A percentile compares a stretch with the other conserved stretches of the same genome.
Evolutionary conservation across 64 coral and sea anemone species (phyloP).

Genomic region (Pachyseris speciosa): DNA sequence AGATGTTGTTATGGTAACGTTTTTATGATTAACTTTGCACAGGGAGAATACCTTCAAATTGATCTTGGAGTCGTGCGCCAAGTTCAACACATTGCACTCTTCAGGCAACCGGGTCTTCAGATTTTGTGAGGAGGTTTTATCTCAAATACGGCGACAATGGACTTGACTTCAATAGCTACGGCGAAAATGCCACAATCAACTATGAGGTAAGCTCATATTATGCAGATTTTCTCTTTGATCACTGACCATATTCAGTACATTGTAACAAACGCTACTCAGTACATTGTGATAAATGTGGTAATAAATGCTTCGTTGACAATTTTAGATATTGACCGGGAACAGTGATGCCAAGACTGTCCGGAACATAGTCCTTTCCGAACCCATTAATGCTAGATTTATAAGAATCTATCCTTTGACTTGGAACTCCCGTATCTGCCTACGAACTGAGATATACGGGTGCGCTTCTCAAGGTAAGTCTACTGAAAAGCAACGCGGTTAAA

Average conservation of each 20-base stretch:
- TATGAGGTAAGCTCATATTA: conserved; percentile 48
- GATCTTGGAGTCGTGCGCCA: conserved; percentile 77
- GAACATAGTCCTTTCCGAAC: conserved; percentile 32
- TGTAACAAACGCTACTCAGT: too few species aligned
- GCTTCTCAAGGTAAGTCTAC: conserved; percentile 71
- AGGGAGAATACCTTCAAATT: conserved; percentile 87
- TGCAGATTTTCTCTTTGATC: too few species aligned
- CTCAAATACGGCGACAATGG: conserved; percentile 74
- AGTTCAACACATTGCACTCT: conserved; percentile 72
- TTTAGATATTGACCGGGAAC: conserved; percentile 63
- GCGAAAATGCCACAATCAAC: conserved; percentile 68
- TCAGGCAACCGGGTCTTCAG: conserved; percentile 75
- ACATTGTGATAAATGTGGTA: neutral
- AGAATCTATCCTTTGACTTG: conserved; percentile 81
- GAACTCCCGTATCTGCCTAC: conserved; percentile 73
- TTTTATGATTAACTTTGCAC: neutral
- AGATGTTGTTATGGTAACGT: too few species aligned
- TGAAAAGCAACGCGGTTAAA: too few species aligned
- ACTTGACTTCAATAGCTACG: conserved; percentile 63
- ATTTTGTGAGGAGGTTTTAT: conserved; percentile 83
- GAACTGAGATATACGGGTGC: conserved; percentile 88
- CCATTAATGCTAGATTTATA: conserved; percentile 77
- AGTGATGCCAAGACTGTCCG: conserved; percentile 23
- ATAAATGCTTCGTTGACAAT: too few species aligned
- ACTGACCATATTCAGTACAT: too few species aligned